These are phyloP conservation scores for Thyatira batis DNA, from an alignment of 2,888 invertebrate genomes.

Conservation along the genomic window DNA sequence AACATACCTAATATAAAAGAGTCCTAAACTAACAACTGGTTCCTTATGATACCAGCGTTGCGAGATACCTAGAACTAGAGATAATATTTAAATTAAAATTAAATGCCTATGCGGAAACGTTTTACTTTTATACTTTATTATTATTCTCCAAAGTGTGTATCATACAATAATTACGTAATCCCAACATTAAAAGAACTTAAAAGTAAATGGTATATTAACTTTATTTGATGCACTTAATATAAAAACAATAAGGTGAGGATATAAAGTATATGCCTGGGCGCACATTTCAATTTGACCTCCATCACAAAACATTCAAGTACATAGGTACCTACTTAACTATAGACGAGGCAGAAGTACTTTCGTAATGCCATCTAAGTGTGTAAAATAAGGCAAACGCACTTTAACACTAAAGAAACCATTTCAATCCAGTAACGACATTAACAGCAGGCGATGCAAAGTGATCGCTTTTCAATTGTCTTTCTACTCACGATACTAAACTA, in stretches of 20 bases:
- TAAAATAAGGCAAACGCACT: neutral
- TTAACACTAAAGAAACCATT: conserved; percentile 8
- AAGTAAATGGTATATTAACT: too few relatives aligned
- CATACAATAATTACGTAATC: too few relatives aligned
- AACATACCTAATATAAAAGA: conserved; percentile 7
- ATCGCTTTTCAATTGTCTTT: conserved; percentile 49
- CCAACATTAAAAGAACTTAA: too few relatives aligned
- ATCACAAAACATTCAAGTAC: neutral
- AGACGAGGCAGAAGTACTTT: neutral
- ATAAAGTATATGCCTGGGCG: too few relatives aligned
- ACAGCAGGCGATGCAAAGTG: conserved; percentile 32
- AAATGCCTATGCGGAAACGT: too few relatives aligned
- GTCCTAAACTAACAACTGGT: neutral
- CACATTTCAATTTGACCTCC: too few relatives aligned
- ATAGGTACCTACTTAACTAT: neutral
- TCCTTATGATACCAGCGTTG: too few relatives aligned
- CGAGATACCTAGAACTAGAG: neutral
- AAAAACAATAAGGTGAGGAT: too few relatives aligned
- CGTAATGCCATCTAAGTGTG: neutral
- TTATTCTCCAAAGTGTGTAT: too few relatives aligned
- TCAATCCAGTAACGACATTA: conserved; percentile 17
- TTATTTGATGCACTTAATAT: too few relatives aligned
- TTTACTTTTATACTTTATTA: too few relatives aligned
- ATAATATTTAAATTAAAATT: neutral
- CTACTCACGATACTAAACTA: conserved; percentile 46